phyloP scores from a whole-genome alignment of 2,113 vertebrate species.

The Cepphus grylle region DNA sequence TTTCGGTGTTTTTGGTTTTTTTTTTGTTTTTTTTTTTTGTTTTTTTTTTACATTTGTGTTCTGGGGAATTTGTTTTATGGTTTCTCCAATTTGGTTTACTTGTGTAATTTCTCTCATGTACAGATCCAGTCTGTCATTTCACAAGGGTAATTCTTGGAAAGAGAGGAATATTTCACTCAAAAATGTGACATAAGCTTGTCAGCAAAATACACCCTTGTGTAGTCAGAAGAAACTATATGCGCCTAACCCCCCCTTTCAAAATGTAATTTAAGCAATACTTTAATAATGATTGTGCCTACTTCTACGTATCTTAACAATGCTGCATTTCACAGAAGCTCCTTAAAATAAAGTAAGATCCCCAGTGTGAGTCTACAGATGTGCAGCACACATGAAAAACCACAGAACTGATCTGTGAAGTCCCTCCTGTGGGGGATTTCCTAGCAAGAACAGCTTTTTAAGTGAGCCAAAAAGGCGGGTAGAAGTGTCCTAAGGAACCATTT shows the following conservation, averaged over 20 bases:
- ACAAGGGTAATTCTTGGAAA: not conserved
- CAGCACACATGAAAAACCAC: not conserved
- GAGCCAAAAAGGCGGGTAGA: not conserved
- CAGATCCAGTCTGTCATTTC: not conserved
- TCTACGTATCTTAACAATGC: not conserved
- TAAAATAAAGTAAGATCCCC: not conserved
- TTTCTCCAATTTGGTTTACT: not conserved
- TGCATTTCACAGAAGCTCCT: not conserved
- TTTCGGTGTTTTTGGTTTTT: not conserved
- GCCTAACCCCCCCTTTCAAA: not conserved
- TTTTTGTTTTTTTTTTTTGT: too few relatives aligned
- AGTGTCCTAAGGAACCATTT: not conserved
- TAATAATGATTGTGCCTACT: not conserved
- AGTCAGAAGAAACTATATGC: not conserved
- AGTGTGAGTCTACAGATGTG: not conserved
- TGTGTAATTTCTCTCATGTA: not conserved
- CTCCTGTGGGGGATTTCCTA: not conserved
- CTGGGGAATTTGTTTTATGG: not conserved
- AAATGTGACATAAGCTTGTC: not conserved
- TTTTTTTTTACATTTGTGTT: not conserved
- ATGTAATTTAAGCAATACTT: not conserved
- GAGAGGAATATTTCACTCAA: not conserved
- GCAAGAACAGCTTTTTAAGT: not conserved
- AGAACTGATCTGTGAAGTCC: not conserved
- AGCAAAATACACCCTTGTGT: not conserved